These are phyloP conservation scores for Apeltes quadracus DNA, from an alignment of 2,113 vertebrate genomes.

Conservation along the genomic window DNA sequence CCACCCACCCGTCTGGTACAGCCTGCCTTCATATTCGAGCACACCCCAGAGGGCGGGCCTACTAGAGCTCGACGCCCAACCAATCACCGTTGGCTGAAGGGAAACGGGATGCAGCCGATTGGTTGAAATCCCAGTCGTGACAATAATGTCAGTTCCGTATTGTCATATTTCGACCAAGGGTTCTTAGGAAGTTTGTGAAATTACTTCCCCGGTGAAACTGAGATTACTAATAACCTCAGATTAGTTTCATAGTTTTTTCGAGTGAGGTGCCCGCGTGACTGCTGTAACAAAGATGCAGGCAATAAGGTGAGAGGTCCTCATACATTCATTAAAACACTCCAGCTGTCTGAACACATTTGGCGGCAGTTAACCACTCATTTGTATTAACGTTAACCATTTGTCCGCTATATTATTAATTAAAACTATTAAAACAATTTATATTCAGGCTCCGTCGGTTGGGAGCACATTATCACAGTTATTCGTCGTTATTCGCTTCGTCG, in stretches of 20 bases:
- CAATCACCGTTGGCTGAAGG: constrained; percentile 9
- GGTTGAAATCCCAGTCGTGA: constrained; percentile 2
- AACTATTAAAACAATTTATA: too few relatives aligned
- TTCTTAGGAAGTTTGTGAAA: too few relatives aligned
- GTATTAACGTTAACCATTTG: too few relatives aligned
- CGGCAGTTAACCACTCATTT: not conserved
- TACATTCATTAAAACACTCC: not conserved
- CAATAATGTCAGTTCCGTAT: not conserved
- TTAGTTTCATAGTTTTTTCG: not conserved
- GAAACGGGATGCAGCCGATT: not conserved
- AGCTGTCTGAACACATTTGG: not conserved
- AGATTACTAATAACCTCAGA: not conserved
- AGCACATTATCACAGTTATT: not conserved
- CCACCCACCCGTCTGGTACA: not conserved
- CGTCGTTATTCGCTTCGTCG: not conserved
- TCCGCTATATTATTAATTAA: accelerated
- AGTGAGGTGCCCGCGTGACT: accelerated
- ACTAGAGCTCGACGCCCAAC: accelerated
- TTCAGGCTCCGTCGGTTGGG: not conserved
- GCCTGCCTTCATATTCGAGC: not conserved
- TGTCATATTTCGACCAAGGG: not conserved
- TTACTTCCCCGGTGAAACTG: accelerated
- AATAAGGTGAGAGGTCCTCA: constrained; percentile 43
- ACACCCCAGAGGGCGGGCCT: not conserved
- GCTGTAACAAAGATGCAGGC: constrained; percentile 32